A percentile compares a stretch with the other conserved stretches of the same genome.
These are phyloP conservation scores for Calameuta filiformis DNA, from an alignment of 2,888 invertebrate species.

Conservation along the genomic window DNA sequence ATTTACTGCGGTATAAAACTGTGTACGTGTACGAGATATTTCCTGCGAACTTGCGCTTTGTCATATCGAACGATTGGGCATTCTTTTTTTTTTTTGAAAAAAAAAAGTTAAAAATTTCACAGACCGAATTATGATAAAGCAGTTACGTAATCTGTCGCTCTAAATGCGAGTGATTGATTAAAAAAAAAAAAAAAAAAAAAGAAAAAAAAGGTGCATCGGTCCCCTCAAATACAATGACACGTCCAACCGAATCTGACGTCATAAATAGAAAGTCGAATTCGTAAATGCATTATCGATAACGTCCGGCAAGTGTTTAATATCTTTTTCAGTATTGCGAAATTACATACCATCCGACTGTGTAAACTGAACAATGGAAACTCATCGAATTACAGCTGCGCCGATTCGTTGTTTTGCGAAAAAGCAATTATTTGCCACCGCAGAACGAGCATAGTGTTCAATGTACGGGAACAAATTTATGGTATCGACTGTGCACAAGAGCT, in stretches of 20 bases:
- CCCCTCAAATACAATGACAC: not conserved
- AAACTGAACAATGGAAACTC: not conserved
- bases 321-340: not conserved
- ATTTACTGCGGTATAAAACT: too few species aligned
- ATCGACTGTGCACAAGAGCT: not conserved
- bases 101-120: not conserved
- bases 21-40: not conserved
- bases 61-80: not conserved
- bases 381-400: not conserved
- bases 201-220: not conserved
- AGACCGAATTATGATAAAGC: not conserved
- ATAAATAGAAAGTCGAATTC: not conserved
- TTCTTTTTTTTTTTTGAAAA: not conserved
- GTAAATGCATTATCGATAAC: not conserved
- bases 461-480: not conserved
- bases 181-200: not conserved
- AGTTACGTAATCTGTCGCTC: not conserved
- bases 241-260: not conserved
- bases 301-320: not conserved
- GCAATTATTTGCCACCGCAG: not conserved
- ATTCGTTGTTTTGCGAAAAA: not conserved
- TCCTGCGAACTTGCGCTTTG: not conserved
- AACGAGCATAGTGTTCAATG: not conserved
- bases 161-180: not conserved
- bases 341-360: not conserved